Evolutionary conservation across 2,113 vertebrate genomes (phyloP).

Genomic region (Ictalurus furcatus): DNA sequence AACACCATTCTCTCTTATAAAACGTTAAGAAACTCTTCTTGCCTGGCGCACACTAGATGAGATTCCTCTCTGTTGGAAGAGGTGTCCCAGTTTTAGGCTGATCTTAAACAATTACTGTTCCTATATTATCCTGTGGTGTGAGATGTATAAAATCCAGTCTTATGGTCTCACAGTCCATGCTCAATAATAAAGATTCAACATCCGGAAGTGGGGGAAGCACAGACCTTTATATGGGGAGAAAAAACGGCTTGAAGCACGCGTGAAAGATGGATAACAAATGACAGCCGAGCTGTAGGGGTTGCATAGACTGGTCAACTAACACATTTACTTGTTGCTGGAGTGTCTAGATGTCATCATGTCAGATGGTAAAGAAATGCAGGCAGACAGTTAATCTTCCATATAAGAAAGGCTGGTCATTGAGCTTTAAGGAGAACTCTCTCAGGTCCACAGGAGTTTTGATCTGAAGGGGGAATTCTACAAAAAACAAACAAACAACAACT

Average conservation of each 20-base stretch:
- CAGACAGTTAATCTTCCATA: neutral
- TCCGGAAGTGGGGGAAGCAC: neutral
- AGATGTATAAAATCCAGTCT: neutral
- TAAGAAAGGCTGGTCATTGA: neutral
- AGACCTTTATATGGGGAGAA: neutral
- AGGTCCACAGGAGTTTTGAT: neutral
- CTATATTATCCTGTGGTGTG: neutral
- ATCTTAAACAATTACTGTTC: neutral
- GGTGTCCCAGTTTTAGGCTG: neutral
- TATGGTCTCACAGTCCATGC: neutral
- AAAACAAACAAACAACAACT: no score
- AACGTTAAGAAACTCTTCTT: neutral
- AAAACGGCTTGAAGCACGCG: neutral
- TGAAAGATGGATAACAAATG: neutral
- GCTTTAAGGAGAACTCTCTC: neutral
- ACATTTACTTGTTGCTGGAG: neutral
- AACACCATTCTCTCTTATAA: neutral
- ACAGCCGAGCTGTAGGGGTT: neutral
- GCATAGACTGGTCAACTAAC: neutral
- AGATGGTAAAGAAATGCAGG: neutral
- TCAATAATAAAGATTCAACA: neutral
- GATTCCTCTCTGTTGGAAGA: neutral
- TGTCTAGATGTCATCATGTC: neutral
- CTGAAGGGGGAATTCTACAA: neutral
- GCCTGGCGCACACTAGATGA: neutral